These are phyloP conservation scores for Onychomys arenicola DNA, from an alignment of 2,797 vertebrate species.

Conservation along the genomic window DNA sequence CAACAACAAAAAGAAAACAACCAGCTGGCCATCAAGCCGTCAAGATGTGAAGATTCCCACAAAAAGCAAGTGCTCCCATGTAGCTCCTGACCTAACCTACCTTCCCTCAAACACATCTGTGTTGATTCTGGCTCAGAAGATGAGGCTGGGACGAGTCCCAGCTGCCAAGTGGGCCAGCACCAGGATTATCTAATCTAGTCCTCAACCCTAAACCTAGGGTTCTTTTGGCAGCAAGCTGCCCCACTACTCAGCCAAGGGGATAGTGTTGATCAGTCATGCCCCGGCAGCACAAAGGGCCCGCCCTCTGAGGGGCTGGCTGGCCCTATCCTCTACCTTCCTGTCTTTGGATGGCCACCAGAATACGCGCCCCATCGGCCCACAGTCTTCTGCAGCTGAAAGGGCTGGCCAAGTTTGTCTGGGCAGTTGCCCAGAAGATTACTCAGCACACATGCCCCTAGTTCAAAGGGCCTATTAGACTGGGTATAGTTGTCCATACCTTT, in stretches of 20 bases:
- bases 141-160: background rate
- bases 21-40: background rate
- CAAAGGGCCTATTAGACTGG: conserved; percentile 53
- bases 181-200: background rate
- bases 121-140: background rate
- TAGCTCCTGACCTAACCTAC: background rate
- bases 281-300: background rate
- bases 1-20: background rate
- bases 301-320: background rate
- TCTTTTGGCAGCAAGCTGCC: background rate
- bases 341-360: background rate
- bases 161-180: background rate
- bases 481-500: background rate
- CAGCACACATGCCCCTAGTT: conserved; percentile 53
- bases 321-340: background rate
- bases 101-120: background rate
- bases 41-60: background rate
- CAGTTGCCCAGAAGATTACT: background rate
- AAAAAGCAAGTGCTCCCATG: background rate
- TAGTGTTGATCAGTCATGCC: background rate
- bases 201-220: background rate
- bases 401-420: background rate
- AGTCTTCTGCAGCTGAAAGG: background rate
- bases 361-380: background rate
- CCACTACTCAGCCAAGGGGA: background rate